Percentiles rank a stretch among this genome's conserved stretches.
phyloP scores from a whole-genome alignment of 2,113 vertebrate genomes.

The Myrmecobius fasciatus region DNA sequence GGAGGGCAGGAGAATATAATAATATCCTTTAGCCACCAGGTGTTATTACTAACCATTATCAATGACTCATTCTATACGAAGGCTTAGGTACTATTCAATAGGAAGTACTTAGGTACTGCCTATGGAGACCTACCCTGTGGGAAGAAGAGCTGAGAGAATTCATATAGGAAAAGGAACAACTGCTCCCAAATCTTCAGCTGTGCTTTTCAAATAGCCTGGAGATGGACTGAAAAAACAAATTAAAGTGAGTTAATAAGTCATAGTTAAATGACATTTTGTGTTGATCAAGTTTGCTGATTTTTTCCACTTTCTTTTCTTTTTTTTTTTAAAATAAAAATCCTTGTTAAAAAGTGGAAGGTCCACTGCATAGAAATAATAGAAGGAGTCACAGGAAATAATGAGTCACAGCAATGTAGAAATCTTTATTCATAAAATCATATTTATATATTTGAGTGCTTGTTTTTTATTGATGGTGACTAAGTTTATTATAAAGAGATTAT shows the following conservation, averaged over 20 bases:
- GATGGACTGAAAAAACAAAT: background rate
- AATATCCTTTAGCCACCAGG: too few relatives aligned
- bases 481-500: background rate
- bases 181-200: too few relatives aligned
- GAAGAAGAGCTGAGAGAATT: too few relatives aligned
- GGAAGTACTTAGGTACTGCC: too few relatives aligned
- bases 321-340: background rate
- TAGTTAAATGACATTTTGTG: background rate
- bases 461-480: background rate
- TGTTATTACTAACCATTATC: too few relatives aligned
- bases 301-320: background rate
- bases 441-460: background rate
- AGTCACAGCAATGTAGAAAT: background rate
- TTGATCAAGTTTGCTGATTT: background rate
- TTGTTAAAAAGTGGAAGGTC: background rate
- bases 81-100: too few relatives aligned
- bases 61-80: too few relatives aligned
- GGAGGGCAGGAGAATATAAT: too few relatives aligned
- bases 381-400: background rate
- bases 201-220: too few relatives aligned
- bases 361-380: too few relatives aligned
- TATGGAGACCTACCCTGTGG: too few relatives aligned
- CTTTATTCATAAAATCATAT: background rate
- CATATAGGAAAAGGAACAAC: too few relatives aligned
- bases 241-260: background rate